Conservation (phyloP, 2,797 vertebrate genomes). For the Scomberomorus guttatus region DNA sequence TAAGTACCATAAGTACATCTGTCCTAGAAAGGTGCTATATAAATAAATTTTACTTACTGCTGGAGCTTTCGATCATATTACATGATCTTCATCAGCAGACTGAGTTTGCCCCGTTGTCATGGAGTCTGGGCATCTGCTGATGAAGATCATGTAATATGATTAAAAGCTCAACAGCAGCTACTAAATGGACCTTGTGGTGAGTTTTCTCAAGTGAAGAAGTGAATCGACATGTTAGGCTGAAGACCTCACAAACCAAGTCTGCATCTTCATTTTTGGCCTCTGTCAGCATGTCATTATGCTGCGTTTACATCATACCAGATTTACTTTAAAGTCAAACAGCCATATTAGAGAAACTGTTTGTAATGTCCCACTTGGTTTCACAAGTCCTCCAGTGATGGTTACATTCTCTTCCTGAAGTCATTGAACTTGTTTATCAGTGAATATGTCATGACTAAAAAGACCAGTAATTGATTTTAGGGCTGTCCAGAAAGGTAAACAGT, state of each 20-base stretch:
- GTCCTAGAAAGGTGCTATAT: too few relatives aligned
- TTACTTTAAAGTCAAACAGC: not conserved
- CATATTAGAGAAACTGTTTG: not conserved
- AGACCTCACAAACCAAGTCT: not conserved
- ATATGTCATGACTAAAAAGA: not conserved
- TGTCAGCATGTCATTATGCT: constrained; percentile 5
- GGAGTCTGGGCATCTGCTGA: not conserved
- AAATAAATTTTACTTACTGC: too few relatives aligned
- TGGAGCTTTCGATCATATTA: too few relatives aligned
- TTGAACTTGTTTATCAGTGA: not conserved
- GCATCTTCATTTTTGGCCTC: not conserved
- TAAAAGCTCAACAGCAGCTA: not conserved
- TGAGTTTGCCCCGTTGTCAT: too few relatives aligned
- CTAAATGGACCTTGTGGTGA: not conserved
- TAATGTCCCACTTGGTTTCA: not conserved
- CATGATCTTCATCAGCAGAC: too few relatives aligned
- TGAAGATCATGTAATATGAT: not conserved
- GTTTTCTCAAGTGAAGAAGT: not conserved
- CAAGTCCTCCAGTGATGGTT: not conserved
- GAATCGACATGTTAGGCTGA: not conserved
- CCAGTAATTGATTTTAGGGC: not conserved
- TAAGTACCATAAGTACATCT: too few relatives aligned
- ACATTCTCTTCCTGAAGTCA: not conserved
- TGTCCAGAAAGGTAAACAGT: not conserved
- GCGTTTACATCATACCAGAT: constrained; percentile 34